Evolutionary conservation across 1,140 invertebrate species (phyloP).

Genomic region (Steinernema feltiae): DNA sequence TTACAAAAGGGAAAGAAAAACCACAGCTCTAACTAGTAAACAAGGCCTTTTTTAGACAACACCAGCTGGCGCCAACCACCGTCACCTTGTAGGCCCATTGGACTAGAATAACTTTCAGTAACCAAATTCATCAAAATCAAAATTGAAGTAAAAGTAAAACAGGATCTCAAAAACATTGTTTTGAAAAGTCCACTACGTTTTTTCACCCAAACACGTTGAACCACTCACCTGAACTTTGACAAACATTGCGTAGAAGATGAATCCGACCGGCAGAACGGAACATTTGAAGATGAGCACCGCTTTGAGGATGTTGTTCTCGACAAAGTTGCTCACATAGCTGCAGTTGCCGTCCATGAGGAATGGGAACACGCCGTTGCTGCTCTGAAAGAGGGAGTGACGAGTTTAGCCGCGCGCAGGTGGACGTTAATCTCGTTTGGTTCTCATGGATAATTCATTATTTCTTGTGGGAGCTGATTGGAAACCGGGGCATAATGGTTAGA

Average conservation of each 20-base stretch:
- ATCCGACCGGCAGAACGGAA: not conserved
- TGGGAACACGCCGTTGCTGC: not conserved
- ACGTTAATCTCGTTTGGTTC: too few species aligned
- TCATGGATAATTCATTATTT: too few species aligned
- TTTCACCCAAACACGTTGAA: not conserved
- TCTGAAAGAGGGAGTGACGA: not conserved
- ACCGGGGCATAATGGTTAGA: too few species aligned
- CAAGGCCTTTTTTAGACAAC: too few species aligned
- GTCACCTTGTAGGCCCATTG: too few species aligned
- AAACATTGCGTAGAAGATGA: not conserved
- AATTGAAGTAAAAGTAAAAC: too few species aligned
- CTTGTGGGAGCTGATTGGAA: too few species aligned
- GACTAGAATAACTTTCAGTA: too few species aligned
- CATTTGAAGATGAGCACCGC: not conserved
- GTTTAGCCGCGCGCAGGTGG: not conserved
- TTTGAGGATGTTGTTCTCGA: not conserved
- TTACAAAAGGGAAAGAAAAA: too few species aligned
- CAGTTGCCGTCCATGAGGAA: not conserved
- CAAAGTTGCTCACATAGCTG: not conserved
- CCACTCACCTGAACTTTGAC: not conserved
- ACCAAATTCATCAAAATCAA: too few species aligned
- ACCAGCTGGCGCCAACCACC: too few species aligned
- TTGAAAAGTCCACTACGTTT: not conserved
- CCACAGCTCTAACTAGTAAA: too few species aligned
- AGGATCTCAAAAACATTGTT: not conserved